These are phyloP conservation scores for Nomia melanderi DNA, from an alignment of 1,140 invertebrate species.

Conservation along the genomic window DNA sequence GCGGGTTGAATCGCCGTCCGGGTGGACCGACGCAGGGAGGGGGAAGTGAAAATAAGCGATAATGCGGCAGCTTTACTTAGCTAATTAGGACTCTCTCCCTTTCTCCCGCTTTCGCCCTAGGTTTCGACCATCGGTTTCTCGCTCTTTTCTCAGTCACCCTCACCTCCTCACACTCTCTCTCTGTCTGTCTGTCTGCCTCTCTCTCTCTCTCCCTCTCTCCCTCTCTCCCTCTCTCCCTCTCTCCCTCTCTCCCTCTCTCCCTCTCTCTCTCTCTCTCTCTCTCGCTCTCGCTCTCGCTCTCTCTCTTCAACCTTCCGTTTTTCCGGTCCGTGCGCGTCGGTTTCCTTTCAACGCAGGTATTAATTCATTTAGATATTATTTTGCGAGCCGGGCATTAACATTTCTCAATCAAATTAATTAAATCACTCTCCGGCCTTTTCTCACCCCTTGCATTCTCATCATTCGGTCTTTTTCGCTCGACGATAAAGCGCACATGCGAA, in stretches of 20 bases:
- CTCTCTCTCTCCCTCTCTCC: slow-evolving; percentile 30
- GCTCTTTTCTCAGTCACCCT: slow-evolving; percentile 20
- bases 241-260: slow-evolving; percentile 24
- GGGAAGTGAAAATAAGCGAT: slow-evolving; percentile 79
- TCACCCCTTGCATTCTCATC: background rate
- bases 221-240: slow-evolving; percentile 57
- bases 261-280: slow-evolving; percentile 16
- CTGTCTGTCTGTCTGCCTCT: too few relatives aligned
- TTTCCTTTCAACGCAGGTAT: slow-evolving; percentile 67
- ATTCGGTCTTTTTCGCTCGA: slow-evolving; percentile 25
- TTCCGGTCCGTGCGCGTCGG: slow-evolving; percentile 24
- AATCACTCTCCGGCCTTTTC: slow-evolving; percentile 70
- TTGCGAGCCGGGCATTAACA: slow-evolving; percentile 74
- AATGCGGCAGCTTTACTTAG: slow-evolving; percentile 81
- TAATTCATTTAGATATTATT: slow-evolving; percentile 80
- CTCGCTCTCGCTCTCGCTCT: slow-evolving; percentile 22
- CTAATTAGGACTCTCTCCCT: slow-evolving; percentile 74
- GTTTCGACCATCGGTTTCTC: slow-evolving; percentile 32
- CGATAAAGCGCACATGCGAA: slow-evolving; percentile 46
- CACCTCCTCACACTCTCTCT: too few relatives aligned
- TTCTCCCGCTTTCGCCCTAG: slow-evolving; percentile 48
- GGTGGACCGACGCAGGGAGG: slow-evolving; percentile 8
- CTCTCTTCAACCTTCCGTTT: background rate
- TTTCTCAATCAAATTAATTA: slow-evolving; percentile 80
- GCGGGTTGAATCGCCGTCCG: slow-evolving; percentile 6